Base-by-base conservation (phyloP, 2,113 vertebrate species). In the Lepisosteus oculatus region DNA sequence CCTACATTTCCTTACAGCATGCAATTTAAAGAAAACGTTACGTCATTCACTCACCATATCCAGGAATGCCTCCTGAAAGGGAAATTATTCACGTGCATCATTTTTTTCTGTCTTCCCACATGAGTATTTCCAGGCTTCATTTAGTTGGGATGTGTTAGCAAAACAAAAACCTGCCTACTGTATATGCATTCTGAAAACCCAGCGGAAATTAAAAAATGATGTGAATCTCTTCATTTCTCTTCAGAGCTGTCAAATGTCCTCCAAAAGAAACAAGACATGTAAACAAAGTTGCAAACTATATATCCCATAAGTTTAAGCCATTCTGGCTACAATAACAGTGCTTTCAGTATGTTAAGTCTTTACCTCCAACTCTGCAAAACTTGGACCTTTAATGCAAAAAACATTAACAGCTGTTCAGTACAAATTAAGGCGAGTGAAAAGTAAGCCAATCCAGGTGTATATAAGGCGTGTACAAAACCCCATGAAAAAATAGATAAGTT, bases 51-150 rank as follows among this genome's bases (percentile, higher is more conserved):
- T 98, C 89, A 99, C 97, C 97, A 98, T 89, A 99, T 99, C 97
- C 97, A 99, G 71, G 97, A 99, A 92, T 99, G 97, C 79, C 97
- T 96, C 87, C 97, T 93, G 82, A 96, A 92, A 69, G 97, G 97
- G 76, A 94, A 96, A 82, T 94, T 94, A 85, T 96, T 94, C 84
- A 99, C 93, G 67, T 95, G 95, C 93, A 96, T 98, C 95, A 96
- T 97, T 87, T 92, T 90, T 84, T 86, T 89, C 82, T 92, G 82
- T 89, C 83, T 90, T 88, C 87, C 85, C 79, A 83, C 91, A 84
- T 90, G 83, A 89, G 90, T 88, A 47, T 88, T 88, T 78, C 85
- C 83, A 69, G 83, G 85, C 81, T 92, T 92, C 90, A 91, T 92
- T 61, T 75, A 76, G 72, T 12, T n/a, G 41, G 72, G 15, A 73